Evolutionary conservation across 2,797 vertebrate species (phyloP).

Genomic region (Bufotes viridis): DNA sequence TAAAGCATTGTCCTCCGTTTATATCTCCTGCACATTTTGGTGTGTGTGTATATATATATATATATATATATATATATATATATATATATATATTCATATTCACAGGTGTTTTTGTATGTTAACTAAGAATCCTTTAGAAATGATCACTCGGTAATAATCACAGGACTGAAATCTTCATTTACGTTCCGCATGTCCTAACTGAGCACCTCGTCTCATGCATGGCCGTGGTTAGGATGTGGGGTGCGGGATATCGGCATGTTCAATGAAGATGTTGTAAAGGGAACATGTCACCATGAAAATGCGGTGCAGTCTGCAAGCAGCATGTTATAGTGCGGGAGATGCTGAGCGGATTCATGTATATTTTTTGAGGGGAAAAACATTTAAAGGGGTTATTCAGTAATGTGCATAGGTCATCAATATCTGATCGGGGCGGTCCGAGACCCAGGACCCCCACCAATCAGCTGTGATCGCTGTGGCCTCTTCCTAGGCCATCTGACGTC

Average conservation of each 20-base stretch:
- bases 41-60: background rate
- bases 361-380: too few species aligned
- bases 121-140: background rate
- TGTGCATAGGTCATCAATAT: too few species aligned
- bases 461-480: too few species aligned
- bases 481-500: too few species aligned
- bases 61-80: background rate
- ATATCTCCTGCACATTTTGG: background rate
- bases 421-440: too few species aligned
- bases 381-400: too few species aligned
- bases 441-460: too few species aligned
- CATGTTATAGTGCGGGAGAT: background rate
- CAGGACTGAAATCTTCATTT: background rate
- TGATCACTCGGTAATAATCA: background rate
- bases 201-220: background rate
- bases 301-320: background rate
- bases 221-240: background rate
- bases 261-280: background rate
- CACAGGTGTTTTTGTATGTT: background rate
- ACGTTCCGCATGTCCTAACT: background rate
- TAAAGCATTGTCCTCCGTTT: background rate
- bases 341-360: too few species aligned
- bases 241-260: background rate
- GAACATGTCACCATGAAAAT: background rate
- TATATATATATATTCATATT: background rate